Evolutionary conservation across 2,113 vertebrate genomes (phyloP), one percentile per base, ranked within the genome.

Genomic region (Pteruthius melanotis): DNA sequence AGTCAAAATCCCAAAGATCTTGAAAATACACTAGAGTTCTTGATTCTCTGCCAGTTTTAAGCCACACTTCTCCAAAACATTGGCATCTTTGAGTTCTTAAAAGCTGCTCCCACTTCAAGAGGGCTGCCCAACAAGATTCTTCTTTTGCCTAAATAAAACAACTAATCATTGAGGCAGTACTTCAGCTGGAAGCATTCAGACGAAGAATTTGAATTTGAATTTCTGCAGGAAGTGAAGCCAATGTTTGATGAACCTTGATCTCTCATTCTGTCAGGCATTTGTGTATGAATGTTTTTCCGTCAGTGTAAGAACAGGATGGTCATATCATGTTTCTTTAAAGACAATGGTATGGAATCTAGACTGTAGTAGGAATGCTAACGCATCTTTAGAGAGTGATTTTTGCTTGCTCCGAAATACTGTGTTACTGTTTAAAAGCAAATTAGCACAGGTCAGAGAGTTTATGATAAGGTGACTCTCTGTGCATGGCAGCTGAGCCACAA

Each of bases 161-260:
- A 53, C 37, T 84, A 45, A 79, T 95, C 90, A 69, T 61, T 81
- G 60, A 83, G 33, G 66, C 50, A 86, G 35, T 89, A 70, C 78
- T 91, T 94, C 53, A 80, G 21, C 49, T 91, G 60, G 68, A 78
- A 93, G 69, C 82, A 68, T 83, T 89, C 77, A 78, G 9, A 91
- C 31, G 8, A 87, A 89, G 80, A 83, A 22, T 82, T 87, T 93
- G 88, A 52, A 83, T 94, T 95, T 95, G 53, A 94, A 77, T 97
- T 83, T 78, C 35, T 87, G 31, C 83, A 89, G 89, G 94, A 95
- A 92, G 56, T 52, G 17, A 94, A 94, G 75, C 45, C 70, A 83
- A 2, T 63, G 65, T 75, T 63, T 91, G 60, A 71, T 87, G 82
- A 91, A 79, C 45, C 39, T 75, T 76, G 31, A 44, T 91, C 91